phyloP scores from a whole-genome alignment of 2,888 invertebrate species.

The Acleris cristana region DNA sequence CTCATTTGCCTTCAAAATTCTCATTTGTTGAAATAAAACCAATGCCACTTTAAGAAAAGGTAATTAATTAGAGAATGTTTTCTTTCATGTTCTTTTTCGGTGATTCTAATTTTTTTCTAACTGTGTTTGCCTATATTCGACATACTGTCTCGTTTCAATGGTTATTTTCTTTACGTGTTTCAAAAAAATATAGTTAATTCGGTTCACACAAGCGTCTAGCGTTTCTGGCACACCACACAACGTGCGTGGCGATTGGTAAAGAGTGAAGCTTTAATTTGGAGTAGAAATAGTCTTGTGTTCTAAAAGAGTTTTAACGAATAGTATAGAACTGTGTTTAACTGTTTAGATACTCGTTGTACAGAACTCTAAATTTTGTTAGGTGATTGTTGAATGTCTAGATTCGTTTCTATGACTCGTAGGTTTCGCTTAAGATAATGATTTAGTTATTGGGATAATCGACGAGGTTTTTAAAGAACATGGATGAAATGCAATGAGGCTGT shows the following conservation, averaged over 20 bases:
- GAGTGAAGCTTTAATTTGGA: slow-evolving; percentile 81
- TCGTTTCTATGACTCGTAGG: slow-evolving; percentile 17
- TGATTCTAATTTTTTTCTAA: too few relatives aligned
- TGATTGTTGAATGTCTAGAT: slow-evolving; percentile 23
- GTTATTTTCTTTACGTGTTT: background rate
- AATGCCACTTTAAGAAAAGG: too few relatives aligned
- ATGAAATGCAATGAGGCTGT: too few relatives aligned
- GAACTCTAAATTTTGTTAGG: slow-evolving; percentile 30
- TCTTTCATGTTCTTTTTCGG: too few relatives aligned
- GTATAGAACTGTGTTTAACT: slow-evolving; percentile 45
- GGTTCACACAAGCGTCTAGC: slow-evolving; percentile 63
- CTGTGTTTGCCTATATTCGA: too few relatives aligned
- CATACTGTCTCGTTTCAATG: too few relatives aligned
- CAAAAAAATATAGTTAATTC: background rate
- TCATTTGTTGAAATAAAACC: too few relatives aligned
- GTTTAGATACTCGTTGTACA: slow-evolving; percentile 38
- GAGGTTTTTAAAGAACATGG: background rate
- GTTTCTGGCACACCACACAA: slow-evolving; percentile 58
- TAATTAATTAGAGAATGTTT: too few relatives aligned
- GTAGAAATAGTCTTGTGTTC: slow-evolving; percentile 80
- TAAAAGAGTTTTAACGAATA: slow-evolving; percentile 61
- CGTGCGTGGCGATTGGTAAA: slow-evolving; percentile 73
- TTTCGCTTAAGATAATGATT: slow-evolving; percentile 8
- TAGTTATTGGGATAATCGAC: background rate
- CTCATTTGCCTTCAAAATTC: too few relatives aligned